Evolutionary conservation across 2,113 vertebrate genomes (phyloP), one percentile per base, ranked within the genome.

Genomic region (Paramisgurnus dabryanus): DNA sequence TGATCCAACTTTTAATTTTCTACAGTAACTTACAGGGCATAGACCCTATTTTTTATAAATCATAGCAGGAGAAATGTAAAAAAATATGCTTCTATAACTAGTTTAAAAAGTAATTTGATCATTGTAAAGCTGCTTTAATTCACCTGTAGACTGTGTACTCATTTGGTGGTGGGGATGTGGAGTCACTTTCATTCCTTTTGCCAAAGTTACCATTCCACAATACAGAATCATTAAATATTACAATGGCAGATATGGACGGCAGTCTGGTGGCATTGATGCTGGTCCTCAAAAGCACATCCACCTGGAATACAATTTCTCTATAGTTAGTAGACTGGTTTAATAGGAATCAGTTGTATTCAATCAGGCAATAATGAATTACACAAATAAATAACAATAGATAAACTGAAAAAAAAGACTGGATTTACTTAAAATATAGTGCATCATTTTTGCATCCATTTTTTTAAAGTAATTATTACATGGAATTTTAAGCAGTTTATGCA

Each of bases 171-270:
- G 88, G 68, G 0, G 96, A 98, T 49, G 83, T 77, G 0, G 93
- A 92, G 58, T 97, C 93, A 0, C 94, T 97, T n/a, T 79, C 83
- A 3, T 98, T 99, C 85, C 81, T 95, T 90, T 80, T 96, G 2
- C 97, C 96, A 0, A 97, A 96, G 85, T 98, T 95, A 55, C 95
- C 95, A 0, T 95, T 98, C 96, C 97, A 99, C 76, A 98, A 91
- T 65, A 99, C 91, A 0, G 96, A 96, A 87, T 97, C 95, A 0
- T 96, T 96, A 86, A 96, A 95, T 84, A 96, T 89, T 15, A 94
- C 92, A 0, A 96, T 94, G 9, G 95, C 95, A 0, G 96, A 98
- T 81, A 96, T 85, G 8, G 95, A 93, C 0, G 95, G 94, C 9
- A 96, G 89, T 27, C 89, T 93, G 0, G 91, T 94, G 47, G 17